These are phyloP conservation scores for Heliothis subflexa DNA, from an alignment of 1,140 invertebrate species.

Conservation along the genomic window DNA sequence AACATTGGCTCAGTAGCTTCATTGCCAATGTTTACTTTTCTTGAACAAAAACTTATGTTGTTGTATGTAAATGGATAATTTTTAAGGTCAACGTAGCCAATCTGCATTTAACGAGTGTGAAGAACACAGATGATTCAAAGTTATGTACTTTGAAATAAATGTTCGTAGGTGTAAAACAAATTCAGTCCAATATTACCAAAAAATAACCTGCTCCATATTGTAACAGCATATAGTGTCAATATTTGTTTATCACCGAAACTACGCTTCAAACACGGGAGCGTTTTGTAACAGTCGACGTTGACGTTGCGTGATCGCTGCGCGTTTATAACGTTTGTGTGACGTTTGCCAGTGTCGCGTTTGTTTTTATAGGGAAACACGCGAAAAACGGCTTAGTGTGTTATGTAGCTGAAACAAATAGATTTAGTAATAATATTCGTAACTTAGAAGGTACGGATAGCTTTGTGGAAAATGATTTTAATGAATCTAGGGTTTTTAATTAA, in stretches of 20 bases:
- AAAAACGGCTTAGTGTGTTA: neutral
- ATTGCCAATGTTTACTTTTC: neutral
- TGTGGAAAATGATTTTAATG: neutral
- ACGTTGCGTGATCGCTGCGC: slow-evolving; percentile 8
- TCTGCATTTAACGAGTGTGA: no score
- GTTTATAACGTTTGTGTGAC: neutral
- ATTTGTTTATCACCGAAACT: neutral
- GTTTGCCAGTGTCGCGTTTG: neutral
- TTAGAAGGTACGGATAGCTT: neutral
- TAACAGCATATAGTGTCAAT: neutral
- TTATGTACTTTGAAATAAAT: no score
- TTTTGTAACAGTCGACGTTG: slow-evolving; percentile 12
- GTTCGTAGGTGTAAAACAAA: no score
- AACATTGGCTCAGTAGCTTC: slow-evolving; percentile 8
- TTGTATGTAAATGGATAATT: neutral
- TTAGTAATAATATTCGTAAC: neutral
- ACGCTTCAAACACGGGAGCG: slow-evolving; percentile 7
- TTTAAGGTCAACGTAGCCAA: no score
- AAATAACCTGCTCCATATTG: no score
- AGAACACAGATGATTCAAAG: no score
- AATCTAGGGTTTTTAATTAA: no score
- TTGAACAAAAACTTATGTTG: neutral
- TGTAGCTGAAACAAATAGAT: neutral
- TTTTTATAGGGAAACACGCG: slow-evolving; percentile 15
- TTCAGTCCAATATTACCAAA: no score